Evolutionary conservation across 1,140 invertebrate species (phyloP).

Genomic region (Philaenus spumarius): DNA sequence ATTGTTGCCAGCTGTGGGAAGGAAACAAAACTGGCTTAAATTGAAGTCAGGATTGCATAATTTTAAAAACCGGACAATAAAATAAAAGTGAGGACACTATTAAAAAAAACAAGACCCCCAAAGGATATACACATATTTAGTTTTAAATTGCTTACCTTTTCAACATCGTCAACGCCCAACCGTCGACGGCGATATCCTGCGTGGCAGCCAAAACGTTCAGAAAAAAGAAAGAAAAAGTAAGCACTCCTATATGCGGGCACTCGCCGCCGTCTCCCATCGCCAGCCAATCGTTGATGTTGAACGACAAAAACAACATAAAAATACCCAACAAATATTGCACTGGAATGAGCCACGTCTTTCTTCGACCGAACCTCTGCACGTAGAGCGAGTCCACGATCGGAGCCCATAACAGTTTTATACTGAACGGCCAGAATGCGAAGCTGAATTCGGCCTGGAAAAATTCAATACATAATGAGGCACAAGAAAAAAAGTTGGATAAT

Average conservation of each 20-base stretch:
- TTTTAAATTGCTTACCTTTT: conserved; percentile 55
- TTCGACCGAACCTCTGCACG: conserved; percentile 70
- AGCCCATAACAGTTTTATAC: conserved; percentile 95
- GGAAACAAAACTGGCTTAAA: no score
- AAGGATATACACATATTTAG: neutral
- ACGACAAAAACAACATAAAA: conserved; percentile 80
- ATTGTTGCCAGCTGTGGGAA: no score
- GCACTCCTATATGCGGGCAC: conserved; percentile 68
- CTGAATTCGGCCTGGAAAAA: conserved; percentile 95
- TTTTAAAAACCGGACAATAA: neutral
- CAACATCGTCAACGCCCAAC: conserved; percentile 98
- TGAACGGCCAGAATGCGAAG: conserved; percentile 97
- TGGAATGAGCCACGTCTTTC: conserved; percentile 97
- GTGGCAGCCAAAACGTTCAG: conserved; percentile 96
- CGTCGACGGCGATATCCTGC: conserved; percentile 99
- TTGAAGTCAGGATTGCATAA: neutral
- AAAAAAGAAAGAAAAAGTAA: conserved; percentile 84
- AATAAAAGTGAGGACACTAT: neutral
- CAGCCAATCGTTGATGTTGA: conserved; percentile 64
- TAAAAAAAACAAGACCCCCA: no score
- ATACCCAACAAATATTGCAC: conserved; percentile 79
- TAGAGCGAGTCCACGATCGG: conserved; percentile 94
- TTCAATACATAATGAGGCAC: no score
- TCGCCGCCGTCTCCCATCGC: conserved; percentile 45
- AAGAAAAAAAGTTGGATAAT: no score